Percentiles rank a stretch among this genome's conserved stretches.
Evolutionary conservation across 2,113 vertebrate species (phyloP).

Genomic region (Sinocyclocheilus rhinocerous): DNA sequence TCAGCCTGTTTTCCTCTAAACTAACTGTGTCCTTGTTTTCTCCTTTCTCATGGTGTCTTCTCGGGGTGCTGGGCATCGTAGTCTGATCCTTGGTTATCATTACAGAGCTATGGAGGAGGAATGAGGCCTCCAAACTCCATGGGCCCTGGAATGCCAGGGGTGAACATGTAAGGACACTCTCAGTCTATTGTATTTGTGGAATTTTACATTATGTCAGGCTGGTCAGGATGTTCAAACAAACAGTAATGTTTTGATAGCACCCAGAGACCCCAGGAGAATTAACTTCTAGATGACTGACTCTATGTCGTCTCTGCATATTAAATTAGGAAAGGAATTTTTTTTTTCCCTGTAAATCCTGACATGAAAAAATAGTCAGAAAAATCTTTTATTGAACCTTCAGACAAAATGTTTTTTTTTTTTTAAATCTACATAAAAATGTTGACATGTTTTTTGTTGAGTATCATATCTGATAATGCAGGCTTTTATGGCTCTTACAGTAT

Average conservation of each 20-base stretch:
- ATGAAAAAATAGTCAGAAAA: neutral
- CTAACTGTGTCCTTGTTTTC: slow-evolving; percentile 31
- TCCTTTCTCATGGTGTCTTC: slow-evolving; percentile 53
- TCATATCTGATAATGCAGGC: neutral
- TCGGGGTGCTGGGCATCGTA: slow-evolving; percentile 60
- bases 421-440: neutral
- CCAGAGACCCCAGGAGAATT: neutral
- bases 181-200: neutral
- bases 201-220: neutral
- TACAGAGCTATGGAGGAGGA: slow-evolving; percentile 86
- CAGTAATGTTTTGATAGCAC: neutral
- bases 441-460: neutral
- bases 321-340: too few relatives aligned
- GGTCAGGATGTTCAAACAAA: neutral
- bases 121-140: slow-evolving; percentile 88
- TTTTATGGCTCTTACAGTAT: neutral
- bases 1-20: neutral
- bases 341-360: neutral
- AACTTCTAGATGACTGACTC: neutral
- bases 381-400: neutral
- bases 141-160: slow-evolving; percentile 82
- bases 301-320: neutral
- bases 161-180: slow-evolving; percentile 84
- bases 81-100: slow-evolving; percentile 84
- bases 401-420: too few relatives aligned